phyloP scores from a whole-genome alignment of 2,797 vertebrate species.

The Micrastur ruficollis region DNA sequence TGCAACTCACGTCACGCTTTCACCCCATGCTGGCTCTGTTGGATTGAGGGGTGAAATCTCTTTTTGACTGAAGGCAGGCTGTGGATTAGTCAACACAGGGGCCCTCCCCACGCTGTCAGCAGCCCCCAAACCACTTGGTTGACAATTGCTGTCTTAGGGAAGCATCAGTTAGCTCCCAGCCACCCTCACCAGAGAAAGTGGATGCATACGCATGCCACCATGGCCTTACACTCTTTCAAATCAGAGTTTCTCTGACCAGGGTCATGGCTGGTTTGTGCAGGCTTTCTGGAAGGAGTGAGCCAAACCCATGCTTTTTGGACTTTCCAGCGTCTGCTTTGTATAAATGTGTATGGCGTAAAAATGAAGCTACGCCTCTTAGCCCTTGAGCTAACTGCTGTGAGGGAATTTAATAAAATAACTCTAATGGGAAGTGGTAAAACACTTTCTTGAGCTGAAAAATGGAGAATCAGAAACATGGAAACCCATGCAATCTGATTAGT shows the following conservation, averaged over 20 bases:
- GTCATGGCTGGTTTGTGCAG: neutral
- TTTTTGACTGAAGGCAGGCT: neutral
- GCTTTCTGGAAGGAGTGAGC: neutral
- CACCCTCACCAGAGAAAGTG: neutral
- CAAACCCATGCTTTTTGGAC: neutral
- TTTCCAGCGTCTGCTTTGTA: neutral
- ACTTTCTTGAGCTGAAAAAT: neutral
- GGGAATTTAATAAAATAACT: slow-evolving; percentile 27
- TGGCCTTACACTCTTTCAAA: neutral
- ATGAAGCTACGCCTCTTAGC: neutral
- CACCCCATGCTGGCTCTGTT: neutral
- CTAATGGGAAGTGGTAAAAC: neutral
- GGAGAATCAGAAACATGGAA: slow-evolving; percentile 18
- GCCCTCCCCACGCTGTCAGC: neutral
- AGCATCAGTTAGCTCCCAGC: neutral
- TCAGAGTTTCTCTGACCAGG: neutral
- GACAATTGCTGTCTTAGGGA: neutral
- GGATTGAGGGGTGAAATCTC: neutral
- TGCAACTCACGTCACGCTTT: rapidly evolving
- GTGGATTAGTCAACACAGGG: neutral
- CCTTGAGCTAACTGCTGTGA: slow-evolving; percentile 3
- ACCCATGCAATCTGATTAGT: neutral
- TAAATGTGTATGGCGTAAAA: neutral
- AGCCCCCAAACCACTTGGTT: neutral
- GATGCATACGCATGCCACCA: rapidly evolving